These are phyloP conservation scores for Trichogramma pretiosum DNA, from an alignment of 1,140 invertebrate species.

Conservation along the genomic window DNA sequence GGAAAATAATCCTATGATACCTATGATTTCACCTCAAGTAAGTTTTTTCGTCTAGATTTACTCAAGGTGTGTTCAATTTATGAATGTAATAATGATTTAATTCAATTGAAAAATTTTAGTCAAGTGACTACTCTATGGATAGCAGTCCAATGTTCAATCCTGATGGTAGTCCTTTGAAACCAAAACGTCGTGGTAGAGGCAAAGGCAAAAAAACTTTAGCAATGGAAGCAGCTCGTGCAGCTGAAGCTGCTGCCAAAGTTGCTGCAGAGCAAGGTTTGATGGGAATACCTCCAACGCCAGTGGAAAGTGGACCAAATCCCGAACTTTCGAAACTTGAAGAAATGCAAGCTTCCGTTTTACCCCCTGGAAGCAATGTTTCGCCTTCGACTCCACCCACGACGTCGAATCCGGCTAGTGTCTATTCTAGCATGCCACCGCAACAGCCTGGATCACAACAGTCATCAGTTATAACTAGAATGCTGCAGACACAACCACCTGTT, in stretches of 20 bases:
- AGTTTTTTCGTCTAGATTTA: too few relatives aligned
- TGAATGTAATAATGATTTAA: too few relatives aligned
- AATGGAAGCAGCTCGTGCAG: constrained; percentile 43
- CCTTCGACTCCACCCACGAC: constrained; percentile 37
- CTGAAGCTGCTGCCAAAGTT: constrained; percentile 37
- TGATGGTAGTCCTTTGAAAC: constrained; percentile 36
- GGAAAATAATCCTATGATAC: constrained; percentile 9
- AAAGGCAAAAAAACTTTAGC: constrained; percentile 51
- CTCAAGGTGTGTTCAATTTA: too few relatives aligned
- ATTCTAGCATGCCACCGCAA: constrained; percentile 31
- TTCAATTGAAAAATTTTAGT: too few relatives aligned
- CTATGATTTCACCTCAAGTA: constrained; percentile 14
- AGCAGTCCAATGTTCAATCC: constrained; percentile 33
- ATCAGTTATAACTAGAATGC: constrained; percentile 56
- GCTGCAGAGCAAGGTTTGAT: constrained; percentile 24
- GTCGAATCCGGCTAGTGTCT: constrained; percentile 32
- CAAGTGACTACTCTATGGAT: constrained; percentile 21
- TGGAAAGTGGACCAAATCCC: constrained; percentile 35
- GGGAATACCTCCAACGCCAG: constrained; percentile 27
- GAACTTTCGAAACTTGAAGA: constrained; percentile 31
- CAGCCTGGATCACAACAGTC: constrained; percentile 43
- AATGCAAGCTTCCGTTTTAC: constrained; percentile 32
- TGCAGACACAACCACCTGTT: constrained; percentile 47
- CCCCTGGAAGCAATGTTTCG: constrained; percentile 41
- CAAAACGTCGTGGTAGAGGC: constrained; percentile 47